phyloP scores from a whole-genome alignment of 2,113 vertebrate genomes.

The Cyphomyrus discorhynchus region DNA sequence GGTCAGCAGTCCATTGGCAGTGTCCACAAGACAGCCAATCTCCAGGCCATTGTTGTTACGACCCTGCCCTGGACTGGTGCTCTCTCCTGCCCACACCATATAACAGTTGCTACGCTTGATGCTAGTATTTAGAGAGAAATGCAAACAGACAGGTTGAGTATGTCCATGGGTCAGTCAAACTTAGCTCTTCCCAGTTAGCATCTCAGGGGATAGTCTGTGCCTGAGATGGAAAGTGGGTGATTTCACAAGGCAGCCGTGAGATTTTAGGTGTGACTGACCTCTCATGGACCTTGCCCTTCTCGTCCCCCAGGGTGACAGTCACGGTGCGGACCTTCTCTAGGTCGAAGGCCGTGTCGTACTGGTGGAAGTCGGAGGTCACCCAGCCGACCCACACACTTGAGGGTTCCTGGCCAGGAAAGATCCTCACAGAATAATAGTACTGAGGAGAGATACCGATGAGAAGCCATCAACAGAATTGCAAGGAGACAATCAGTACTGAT shows the following conservation, averaged over 20 bases:
- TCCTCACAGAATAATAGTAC: constrained; percentile 90
- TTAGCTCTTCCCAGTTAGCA: not conserved
- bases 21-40: constrained; percentile 86
- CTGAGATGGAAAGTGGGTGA: not conserved
- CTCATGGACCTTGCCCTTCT: constrained; percentile 95
- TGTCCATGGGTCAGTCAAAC: not conserved
- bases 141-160: not conserved
- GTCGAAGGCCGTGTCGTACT: constrained; percentile 80
- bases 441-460: constrained; percentile 48
- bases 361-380: constrained; percentile 95
- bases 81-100: constrained; percentile 94
- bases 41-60: constrained; percentile 88
- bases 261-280: constrained; percentile 65
- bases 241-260: not conserved
- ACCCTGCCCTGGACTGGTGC: constrained; percentile 80
- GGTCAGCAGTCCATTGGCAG: constrained; percentile 76
- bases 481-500: not conserved
- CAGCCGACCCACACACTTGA: constrained; percentile 92
- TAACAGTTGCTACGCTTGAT: constrained; percentile 97
- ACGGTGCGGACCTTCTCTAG: constrained; percentile 85
- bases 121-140: constrained; percentile 49
- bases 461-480: not conserved
- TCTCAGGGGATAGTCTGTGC: not conserved
- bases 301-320: constrained; percentile 89
- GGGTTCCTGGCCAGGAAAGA: constrained; percentile 94